These are phyloP conservation scores for Aphodius granarius DNA, from an alignment of 2,888 invertebrate species.

Conservation along the genomic window DNA sequence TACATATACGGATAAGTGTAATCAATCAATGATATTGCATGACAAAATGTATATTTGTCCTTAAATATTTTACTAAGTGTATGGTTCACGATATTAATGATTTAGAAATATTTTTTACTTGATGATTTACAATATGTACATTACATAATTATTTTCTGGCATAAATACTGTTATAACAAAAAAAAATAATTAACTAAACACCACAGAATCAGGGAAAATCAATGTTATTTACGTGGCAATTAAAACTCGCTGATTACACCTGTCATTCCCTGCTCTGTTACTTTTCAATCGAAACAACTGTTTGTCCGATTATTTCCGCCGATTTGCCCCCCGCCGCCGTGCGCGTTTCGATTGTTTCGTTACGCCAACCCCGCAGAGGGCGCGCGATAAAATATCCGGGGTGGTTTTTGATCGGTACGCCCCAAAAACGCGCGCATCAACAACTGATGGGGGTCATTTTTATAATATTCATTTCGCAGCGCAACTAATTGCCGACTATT, in stretches of 20 bases:
- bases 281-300: conserved; percentile 17
- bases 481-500: background rate
- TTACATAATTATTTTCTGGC: background rate
- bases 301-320: conserved; percentile 2
- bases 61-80: background rate
- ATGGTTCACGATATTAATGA: background rate
- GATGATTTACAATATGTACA: background rate
- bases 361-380: background rate
- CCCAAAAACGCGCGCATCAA: background rate
- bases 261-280: conserved; percentile 24
- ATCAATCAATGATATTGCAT: background rate
- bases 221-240: conserved; percentile 29
- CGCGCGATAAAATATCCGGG: background rate
- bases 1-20: background rate
- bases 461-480: conserved; percentile 8
- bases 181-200: background rate
- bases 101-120: background rate
- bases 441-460: background rate
- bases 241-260: conserved; percentile 29
- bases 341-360: background rate
- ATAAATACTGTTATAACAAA: background rate
- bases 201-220: conserved; percentile 24
- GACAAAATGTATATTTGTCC: background rate
- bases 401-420: background rate
- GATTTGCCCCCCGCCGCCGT: no score